These are phyloP conservation scores for Cyphomyrmex costatus DNA, from an alignment of 1,140 invertebrate genomes.

Conservation along the genomic window DNA sequence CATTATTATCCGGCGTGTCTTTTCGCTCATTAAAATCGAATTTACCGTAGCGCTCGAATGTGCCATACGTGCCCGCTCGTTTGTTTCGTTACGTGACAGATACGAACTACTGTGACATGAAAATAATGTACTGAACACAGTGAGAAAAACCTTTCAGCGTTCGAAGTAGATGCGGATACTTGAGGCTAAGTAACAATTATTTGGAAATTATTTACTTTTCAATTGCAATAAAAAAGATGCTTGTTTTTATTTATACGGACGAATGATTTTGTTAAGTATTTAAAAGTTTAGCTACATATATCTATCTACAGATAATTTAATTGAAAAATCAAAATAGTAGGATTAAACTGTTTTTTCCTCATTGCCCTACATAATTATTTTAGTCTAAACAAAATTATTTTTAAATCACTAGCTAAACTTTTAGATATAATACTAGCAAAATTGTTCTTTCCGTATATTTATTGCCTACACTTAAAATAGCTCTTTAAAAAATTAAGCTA, in stretches of 20 bases:
- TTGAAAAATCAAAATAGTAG: too few species aligned
- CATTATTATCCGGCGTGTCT: conserved; percentile 68
- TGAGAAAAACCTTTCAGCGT: conserved; percentile 22
- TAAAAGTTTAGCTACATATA: too few species aligned
- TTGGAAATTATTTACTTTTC: neutral
- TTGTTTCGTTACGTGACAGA: conserved; percentile 39
- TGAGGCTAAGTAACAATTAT: neutral
- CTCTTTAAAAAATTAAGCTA: neutral
- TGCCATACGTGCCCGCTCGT: conserved; percentile 47
- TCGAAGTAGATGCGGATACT: neutral
- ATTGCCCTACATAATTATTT: too few species aligned
- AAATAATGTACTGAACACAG: neutral
- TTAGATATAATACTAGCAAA: too few species aligned
- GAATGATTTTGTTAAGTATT: too few species aligned
- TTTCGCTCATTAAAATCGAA: conserved; percentile 77
- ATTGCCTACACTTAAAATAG: neutral
- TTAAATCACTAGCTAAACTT: too few species aligned
- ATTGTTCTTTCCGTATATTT: too few species aligned
- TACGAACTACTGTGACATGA: conserved; percentile 19
- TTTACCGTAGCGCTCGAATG: conserved; percentile 63
- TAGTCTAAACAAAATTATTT: too few species aligned
- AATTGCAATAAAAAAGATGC: neutral
- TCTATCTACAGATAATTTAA: too few species aligned
- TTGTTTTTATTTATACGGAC: neutral
- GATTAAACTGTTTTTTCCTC: too few species aligned